Base-by-base conservation (phyloP, 2,797 vertebrate species). In the Eulemur coronatus region DNA sequence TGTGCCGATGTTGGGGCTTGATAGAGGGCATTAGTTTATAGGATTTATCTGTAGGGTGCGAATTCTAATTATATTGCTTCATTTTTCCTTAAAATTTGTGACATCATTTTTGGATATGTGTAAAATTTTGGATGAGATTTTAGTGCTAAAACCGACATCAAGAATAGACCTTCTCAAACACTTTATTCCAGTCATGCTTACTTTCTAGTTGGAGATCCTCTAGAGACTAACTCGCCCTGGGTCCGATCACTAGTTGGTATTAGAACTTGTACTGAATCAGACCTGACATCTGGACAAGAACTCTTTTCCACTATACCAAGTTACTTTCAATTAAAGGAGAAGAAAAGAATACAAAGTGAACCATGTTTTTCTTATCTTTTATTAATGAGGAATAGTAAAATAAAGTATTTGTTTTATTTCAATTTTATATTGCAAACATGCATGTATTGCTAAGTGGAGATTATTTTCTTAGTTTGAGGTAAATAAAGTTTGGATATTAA, bases 61-160 rank as follows among this genome's bases (percentile, higher is more conserved):
- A 84, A 84, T 84, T 92, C 7, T 67, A 96, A 80, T 55, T 35
- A 65, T 70, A 43, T 75, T 79, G 50, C 30, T 69, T 72, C 50
- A 85, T 96, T 91, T 87, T 92, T 18, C 43, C 65, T 96, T 93
- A 57, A 90, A 89, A 92, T 35, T 82, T 87, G 33, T 94, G 72
- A 90, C 30, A 80, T 84, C 38, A 87, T 67, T 63, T 86, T 95
- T 89, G 57, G 24, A 72, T 75, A 41, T 82, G 24, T 30, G n/a
- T 76, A 65, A 87, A 86, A 92, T 48, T 95, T 41, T 87, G 48
- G 46, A 43, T 43, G 52, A 63, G 24, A 65, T 79, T 95, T 88
- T 75, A 67, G 12, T 65, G 61, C 15, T 88, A 69, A 80, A 63
- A 63, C 84, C 3, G 33, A 20, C 18, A 80, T 80, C 82, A 76